Percentiles rank a stretch among this genome's conserved stretches.
phyloP scores from a whole-genome alignment of 2,113 vertebrate species.

The Rutilus rutilus region DNA sequence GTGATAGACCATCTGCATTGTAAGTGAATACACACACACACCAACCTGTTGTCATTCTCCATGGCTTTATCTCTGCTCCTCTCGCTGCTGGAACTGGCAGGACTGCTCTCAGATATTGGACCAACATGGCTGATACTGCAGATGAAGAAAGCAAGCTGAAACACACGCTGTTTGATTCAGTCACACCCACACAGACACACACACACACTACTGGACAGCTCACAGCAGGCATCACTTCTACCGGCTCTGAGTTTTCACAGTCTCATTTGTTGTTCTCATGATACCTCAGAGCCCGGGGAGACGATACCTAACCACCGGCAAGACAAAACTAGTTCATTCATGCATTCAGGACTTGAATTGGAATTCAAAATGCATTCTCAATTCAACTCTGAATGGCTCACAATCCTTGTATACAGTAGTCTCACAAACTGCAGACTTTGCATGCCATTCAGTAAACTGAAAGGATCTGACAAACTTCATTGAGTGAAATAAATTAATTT shows the following conservation, averaged over 20 bases:
- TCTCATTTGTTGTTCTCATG: conserved; percentile 3
- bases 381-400: not conserved
- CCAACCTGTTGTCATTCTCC: conserved; percentile 79
- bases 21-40: not conserved
- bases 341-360: not conserved
- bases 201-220: conserved; percentile 3
- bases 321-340: conserved; percentile 7
- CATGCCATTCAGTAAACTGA: not conserved
- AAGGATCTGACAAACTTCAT: not conserved
- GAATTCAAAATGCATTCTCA: conserved; percentile 7
- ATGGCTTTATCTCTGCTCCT: conserved; percentile 79
- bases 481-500: not conserved
- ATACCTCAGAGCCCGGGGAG: not conserved
- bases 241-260: conserved; percentile 17
- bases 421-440: not conserved
- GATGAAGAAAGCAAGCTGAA: conserved; percentile 35
- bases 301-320: not conserved
- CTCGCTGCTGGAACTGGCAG: conserved; percentile 80
- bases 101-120: conserved; percentile 91
- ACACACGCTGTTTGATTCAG: conserved; percentile 25
- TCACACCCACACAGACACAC: conserved; percentile 28
- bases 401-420: not conserved
- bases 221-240: conserved; percentile 13
- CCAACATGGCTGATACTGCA: conserved; percentile 93
- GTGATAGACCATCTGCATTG: not conserved